Conservation (phyloP, 2,888 invertebrate genomes). For the Eupeodes luniger region DNA sequence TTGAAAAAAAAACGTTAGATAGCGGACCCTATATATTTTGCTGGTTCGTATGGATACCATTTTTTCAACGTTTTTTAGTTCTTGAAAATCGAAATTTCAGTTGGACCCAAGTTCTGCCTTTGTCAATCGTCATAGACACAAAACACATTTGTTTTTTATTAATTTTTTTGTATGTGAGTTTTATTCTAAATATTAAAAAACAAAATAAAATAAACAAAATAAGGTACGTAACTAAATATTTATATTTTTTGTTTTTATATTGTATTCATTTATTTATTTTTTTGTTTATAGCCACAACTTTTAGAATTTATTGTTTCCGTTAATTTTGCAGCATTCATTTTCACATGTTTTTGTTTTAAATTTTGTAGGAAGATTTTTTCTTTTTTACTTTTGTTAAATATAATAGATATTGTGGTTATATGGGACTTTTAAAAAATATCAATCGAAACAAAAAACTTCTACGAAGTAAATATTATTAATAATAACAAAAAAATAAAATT, state of each 20-base stretch:
- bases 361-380: constrained; percentile 5
- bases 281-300: constrained; percentile 41
- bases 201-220: constrained; percentile 71
- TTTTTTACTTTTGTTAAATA: constrained; percentile 7
- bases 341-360: constrained; percentile 3
- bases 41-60: too few species aligned
- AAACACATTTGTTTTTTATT: neutral
- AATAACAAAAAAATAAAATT: neutral
- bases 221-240: constrained; percentile 73
- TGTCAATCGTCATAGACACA: neutral
- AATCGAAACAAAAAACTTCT: constrained; percentile 2
- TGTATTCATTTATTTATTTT: constrained; percentile 29
- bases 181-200: constrained; percentile 70
- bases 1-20: too few species aligned
- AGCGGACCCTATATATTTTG: too few species aligned
- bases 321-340: constrained; percentile 25
- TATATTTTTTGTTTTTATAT: constrained; percentile 29
- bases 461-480: neutral
- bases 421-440: constrained; percentile 9
- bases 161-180: constrained; percentile 65
- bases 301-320: constrained; percentile 39
- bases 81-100: too few species aligned
- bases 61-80: too few species aligned
- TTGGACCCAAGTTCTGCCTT: neutral
- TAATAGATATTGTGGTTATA: neutral